Evolutionary conservation across 2,888 invertebrate genomes (phyloP).

Genomic region (Melipona bicolor): DNA sequence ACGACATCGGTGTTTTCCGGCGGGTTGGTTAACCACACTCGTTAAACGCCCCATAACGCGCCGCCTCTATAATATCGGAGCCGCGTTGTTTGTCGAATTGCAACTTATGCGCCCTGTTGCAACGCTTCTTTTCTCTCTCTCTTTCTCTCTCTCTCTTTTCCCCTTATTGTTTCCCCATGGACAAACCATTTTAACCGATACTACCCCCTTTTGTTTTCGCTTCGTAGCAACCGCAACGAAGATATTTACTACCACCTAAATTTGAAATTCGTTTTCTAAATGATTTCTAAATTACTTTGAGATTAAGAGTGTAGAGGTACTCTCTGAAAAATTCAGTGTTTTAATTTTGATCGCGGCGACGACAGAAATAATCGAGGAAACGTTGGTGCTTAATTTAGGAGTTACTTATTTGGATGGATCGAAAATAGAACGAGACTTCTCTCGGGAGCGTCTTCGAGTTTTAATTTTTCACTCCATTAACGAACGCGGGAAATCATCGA

Average conservation of each 20-base stretch:
- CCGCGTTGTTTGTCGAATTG: slow-evolving; percentile 65
- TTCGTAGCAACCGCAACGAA: background rate
- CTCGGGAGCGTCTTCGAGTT: no score
- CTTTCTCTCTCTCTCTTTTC: background rate
- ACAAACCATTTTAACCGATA: background rate
- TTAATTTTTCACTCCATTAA: no score
- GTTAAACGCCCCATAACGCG: slow-evolving; percentile 83
- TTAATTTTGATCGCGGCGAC: background rate
- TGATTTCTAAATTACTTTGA: background rate
- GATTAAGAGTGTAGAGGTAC: background rate
- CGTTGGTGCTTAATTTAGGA: no score
- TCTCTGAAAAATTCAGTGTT: background rate
- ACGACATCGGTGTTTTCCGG: slow-evolving; percentile 82
- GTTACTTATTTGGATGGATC: no score
- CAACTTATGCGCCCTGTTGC: slow-evolving; percentile 61
- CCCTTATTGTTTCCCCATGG: background rate
- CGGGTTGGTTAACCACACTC: slow-evolving; percentile 83
- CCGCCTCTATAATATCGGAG: slow-evolving; percentile 70
- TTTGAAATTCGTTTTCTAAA: background rate
- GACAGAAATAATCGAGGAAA: background rate
- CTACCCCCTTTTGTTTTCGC: background rate
- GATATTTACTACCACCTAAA: background rate
- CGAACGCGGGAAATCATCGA: background rate
- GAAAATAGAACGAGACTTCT: no score
- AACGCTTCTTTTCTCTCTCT: background rate